These are phyloP conservation scores for Drosophila mauritiana DNA, from an alignment of 1,140 invertebrate species.

Conservation along the genomic window DNA sequence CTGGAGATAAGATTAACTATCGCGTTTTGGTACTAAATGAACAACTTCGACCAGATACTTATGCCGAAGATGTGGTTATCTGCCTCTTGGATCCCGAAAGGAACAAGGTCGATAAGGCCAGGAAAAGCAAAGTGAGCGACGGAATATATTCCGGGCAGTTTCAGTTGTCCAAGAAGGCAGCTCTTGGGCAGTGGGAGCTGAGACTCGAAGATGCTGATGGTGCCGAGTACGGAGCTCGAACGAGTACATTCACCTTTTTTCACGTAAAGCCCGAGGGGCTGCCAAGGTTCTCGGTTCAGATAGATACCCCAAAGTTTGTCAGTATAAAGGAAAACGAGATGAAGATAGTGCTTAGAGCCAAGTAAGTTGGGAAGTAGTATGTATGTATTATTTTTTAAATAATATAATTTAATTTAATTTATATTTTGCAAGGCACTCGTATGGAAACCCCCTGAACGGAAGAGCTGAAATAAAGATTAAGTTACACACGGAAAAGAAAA, in stretches of 20 bases:
- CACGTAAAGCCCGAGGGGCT: neutral
- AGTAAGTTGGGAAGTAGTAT: neutral
- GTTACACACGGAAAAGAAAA: neutral
- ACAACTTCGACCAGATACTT: neutral
- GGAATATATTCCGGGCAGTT: neutral
- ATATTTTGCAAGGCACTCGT: neutral
- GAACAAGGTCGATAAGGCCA: neutral
- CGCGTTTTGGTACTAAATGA: neutral
- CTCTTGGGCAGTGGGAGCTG: neutral
- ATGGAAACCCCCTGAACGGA: neutral
- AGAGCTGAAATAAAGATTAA: neutral
- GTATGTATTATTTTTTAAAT: neutral
- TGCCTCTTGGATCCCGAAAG: neutral
- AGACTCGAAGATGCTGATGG: neutral
- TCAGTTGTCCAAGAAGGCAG: neutral
- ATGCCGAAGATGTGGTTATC: neutral
- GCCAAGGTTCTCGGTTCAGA: neutral
- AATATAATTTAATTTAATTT: neutral
- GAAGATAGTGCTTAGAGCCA: neutral
- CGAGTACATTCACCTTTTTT: neutral
- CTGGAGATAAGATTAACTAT: neutral
- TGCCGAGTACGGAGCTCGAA: neutral
- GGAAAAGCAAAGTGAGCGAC: neutral
- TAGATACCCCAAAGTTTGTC: neutral
- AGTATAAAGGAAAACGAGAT: neutral